phyloP scores from a whole-genome alignment of 2,797 vertebrate species.

The Thripadectes ignobilis region DNA sequence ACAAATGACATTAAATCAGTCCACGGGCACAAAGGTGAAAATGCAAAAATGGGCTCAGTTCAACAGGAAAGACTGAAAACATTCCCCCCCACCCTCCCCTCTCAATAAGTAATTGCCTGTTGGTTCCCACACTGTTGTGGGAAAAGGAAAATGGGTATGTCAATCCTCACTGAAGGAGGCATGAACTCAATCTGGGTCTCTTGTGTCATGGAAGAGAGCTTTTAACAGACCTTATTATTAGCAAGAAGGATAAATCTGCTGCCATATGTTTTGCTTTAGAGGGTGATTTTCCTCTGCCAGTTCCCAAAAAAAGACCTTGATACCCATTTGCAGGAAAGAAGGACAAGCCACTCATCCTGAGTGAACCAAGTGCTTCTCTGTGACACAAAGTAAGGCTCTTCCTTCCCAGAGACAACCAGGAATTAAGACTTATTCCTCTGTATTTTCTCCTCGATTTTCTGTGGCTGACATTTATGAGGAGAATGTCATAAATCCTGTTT shows the following conservation, averaged over 20 bases:
- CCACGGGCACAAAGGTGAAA: not conserved
- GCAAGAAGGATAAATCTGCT: not conserved
- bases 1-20: not conserved
- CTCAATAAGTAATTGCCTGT: not conserved
- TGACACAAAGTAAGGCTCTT: not conserved
- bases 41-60: not conserved
- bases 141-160: not conserved
- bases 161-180: not conserved
- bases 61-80: not conserved
- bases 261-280: not conserved
- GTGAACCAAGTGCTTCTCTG: not conserved
- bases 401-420: not conserved
- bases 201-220: not conserved
- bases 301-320: not conserved
- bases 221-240: not conserved
- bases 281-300: not conserved
- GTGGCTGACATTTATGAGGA: not conserved
- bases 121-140: not conserved
- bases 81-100: not conserved
- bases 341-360: not conserved
- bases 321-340: not conserved
- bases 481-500: not conserved
- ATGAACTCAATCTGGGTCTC: not conserved
- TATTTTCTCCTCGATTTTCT: not conserved
- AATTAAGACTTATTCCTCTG: not conserved